These are phyloP conservation scores for Gymnosoma rotundatum DNA, from an alignment of 2,888 invertebrate species.

Conservation along the genomic window DNA sequence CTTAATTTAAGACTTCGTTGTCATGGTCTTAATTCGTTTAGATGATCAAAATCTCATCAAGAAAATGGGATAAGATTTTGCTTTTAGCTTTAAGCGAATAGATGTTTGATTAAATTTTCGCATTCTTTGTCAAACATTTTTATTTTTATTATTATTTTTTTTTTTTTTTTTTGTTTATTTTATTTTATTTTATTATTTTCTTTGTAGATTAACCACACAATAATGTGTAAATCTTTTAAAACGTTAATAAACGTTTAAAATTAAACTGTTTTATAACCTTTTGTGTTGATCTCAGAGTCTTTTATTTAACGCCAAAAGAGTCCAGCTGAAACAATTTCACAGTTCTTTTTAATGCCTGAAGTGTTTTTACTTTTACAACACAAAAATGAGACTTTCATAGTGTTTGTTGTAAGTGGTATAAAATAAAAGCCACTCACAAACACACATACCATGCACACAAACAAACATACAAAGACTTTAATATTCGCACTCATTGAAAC, in stretches of 20 bases:
- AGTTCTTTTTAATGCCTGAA: constrained; percentile 36
- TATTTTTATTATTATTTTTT: constrained; percentile 4
- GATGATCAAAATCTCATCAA: no score
- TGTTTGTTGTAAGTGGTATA: constrained; percentile 56
- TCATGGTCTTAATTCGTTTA: no score
- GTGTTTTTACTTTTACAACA: constrained; percentile 37
- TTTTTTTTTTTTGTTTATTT: no score
- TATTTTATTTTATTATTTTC: constrained; percentile 5
- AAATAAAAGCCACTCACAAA: constrained; percentile 21
- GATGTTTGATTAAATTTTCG: neutral
- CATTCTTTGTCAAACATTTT: no score
- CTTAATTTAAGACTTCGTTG: no score
- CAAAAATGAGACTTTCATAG: constrained; percentile 46
- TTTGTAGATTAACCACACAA: constrained; percentile 45
- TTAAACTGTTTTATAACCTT: constrained; percentile 62
- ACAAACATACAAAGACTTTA: neutral
- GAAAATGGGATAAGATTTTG: no score
- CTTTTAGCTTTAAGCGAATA: no score
- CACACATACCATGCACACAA: neutral
- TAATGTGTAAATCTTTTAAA: constrained; percentile 59
- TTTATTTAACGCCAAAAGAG: constrained; percentile 6
- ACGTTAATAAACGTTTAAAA: constrained; percentile 55
- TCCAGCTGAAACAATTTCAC: constrained; percentile 17
- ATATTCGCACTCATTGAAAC: neutral
- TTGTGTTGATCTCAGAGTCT: constrained; percentile 7